These are phyloP conservation scores for Rutilus rutilus DNA, from an alignment of 2,113 vertebrate species.

Conservation along the genomic window DNA sequence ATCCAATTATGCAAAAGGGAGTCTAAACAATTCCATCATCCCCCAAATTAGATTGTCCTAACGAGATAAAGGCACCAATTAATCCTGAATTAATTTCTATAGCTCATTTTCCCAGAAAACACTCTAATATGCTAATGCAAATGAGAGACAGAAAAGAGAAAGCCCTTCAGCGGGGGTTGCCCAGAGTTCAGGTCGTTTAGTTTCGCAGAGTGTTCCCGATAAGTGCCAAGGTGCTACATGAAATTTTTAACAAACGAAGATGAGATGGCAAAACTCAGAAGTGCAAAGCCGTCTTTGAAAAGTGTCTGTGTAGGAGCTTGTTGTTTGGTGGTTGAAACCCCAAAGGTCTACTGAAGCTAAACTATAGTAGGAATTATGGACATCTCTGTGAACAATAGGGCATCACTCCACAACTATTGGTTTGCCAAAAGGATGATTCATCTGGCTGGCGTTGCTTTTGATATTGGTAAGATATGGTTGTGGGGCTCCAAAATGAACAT, in stretches of 20 bases:
- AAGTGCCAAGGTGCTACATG: conserved; percentile 52
- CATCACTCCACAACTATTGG: neutral
- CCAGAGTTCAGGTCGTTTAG: conserved; percentile 74
- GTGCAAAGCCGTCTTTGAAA: neutral
- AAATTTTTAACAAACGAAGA: conserved; percentile 16
- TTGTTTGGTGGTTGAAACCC: conserved; percentile 7
- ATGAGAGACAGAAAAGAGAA: conserved; percentile 86
- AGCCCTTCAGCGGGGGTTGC: conserved; percentile 83
- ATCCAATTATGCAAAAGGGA: conserved; percentile 99
- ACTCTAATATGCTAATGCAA: conserved; percentile 99
- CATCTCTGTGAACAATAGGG: neutral
- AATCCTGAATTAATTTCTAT: conserved; percentile 99
- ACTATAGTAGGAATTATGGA: neutral
- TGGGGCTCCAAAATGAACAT: neutral
- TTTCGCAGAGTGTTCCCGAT: conserved; percentile 53
- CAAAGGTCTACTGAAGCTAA: neutral
- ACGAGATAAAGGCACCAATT: conserved; percentile 99
- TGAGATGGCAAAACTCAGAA: conserved; percentile 6
- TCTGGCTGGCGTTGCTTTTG: neutral
- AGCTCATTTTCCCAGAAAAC: conserved; percentile 99
- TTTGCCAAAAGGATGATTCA: neutral
- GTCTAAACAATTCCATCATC: conserved; percentile 99
- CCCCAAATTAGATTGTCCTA: conserved; percentile 99
- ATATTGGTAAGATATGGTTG: neutral
- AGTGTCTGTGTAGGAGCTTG: neutral